Conservation (phyloP, 2,797 vertebrate genomes). For the Myripristis jacobus region DNA sequence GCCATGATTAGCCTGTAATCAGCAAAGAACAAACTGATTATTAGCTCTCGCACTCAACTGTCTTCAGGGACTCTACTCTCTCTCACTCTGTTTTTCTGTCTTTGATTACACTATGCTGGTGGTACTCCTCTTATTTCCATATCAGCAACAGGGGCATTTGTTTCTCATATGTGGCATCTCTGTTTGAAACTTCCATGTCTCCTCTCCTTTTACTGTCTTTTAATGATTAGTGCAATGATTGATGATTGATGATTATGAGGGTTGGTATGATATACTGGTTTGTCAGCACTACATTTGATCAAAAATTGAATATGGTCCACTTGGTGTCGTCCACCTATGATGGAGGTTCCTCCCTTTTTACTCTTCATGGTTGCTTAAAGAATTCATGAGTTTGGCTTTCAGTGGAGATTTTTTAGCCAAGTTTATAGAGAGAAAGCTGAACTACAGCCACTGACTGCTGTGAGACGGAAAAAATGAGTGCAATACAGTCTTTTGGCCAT, state of each 20-base stretch:
- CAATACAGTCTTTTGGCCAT: too few relatives aligned
- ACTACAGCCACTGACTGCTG: too few relatives aligned
- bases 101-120: slow-evolving; percentile 88
- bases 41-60: slow-evolving; percentile 88
- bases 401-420: too few relatives aligned
- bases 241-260: slow-evolving; percentile 89
- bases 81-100: slow-evolving; percentile 48
- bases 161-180: slow-evolving; percentile 2
- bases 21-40: slow-evolving; percentile 95
- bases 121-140: slow-evolving; percentile 85
- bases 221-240: slow-evolving; percentile 87
- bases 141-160: slow-evolving; percentile 62
- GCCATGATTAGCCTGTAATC: slow-evolving; percentile 94
- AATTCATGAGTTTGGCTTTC: neutral
- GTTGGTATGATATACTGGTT: slow-evolving; percentile 15
- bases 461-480: too few relatives aligned
- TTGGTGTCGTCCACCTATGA: neutral
- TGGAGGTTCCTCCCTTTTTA: neutral
- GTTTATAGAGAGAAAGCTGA: too few relatives aligned
- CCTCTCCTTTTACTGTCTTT: slow-evolving; percentile 72
- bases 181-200: slow-evolving; percentile 75
- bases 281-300: slow-evolving; percentile 18
- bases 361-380: neutral
- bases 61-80: slow-evolving; percentile 73
- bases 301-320: neutral